Percentiles rank a stretch among this genome's conserved stretches.
Conservation (phyloP, 2,888 invertebrate genomes). For the Drosophila mercatorum region DNA sequence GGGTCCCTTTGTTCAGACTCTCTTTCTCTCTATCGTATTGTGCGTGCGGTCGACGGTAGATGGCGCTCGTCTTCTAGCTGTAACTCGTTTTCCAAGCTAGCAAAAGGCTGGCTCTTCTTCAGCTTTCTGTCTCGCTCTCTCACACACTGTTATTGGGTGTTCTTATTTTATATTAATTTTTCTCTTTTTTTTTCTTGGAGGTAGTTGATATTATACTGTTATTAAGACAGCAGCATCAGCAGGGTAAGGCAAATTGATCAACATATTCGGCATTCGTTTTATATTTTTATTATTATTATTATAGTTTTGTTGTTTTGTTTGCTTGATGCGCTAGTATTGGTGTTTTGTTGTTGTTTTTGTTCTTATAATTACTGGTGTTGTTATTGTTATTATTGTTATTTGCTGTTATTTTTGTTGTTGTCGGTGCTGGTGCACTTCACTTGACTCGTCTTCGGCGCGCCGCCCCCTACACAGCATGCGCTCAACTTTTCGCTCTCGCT, state of each 20-base stretch:
- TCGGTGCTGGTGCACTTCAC: conserved; percentile 28
- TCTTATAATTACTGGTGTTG: conserved; percentile 12
- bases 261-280: conserved; percentile 3
- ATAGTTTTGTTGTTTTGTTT: conserved; percentile 7
- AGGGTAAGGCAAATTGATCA: conserved; percentile 30
- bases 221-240: conserved; percentile 18
- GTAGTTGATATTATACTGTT: conserved; percentile 55
- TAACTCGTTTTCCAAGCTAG: conserved; percentile 6
- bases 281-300: too few relatives aligned
- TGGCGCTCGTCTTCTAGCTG: conserved; percentile 41
- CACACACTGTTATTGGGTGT: conserved; percentile 8
- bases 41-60: conserved; percentile 46
- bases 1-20: conserved; percentile 22
- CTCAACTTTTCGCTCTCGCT: conserved; percentile 33
- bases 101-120: conserved; percentile 6
- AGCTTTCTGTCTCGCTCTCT: background rate
- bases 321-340: conserved; percentile 4
- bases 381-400: conserved; percentile 3
- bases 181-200: conserved; percentile 39
- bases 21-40: conserved; percentile 15
- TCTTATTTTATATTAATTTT: conserved; percentile 39
- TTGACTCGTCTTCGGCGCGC: conserved; percentile 14
- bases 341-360: conserved; percentile 11
- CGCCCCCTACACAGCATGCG: conserved; percentile 51
- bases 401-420: conserved; percentile 12